These are phyloP conservation scores for Caenorhabditis sp. DNA, from an alignment of 2,888 invertebrate genomes.

Conservation along the genomic window DNA sequence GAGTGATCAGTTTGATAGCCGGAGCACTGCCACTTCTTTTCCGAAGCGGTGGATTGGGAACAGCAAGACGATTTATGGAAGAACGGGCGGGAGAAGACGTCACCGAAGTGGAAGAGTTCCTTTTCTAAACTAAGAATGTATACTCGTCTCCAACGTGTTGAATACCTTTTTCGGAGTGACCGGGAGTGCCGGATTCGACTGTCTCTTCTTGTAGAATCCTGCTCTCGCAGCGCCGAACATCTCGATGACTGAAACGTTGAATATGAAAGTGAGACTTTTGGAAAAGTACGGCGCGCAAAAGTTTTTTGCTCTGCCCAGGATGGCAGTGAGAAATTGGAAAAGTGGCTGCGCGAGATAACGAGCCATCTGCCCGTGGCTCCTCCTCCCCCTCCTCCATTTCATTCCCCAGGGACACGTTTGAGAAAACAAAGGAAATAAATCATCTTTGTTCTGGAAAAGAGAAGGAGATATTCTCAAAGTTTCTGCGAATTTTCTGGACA, in stretches of 20 bases:
- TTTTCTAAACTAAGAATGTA: constrained; percentile 18
- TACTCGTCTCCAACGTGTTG: too few relatives aligned
- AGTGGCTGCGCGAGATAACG: constrained; percentile 41
- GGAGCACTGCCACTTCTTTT: constrained; percentile 73
- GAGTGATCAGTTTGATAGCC: constrained; percentile 69
- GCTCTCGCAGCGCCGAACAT: constrained; percentile 73
- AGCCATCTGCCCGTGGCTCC: constrained; percentile 14
- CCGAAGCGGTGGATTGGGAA: constrained; percentile 64
- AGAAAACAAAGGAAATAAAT: constrained; percentile 54
- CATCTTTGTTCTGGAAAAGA: constrained; percentile 41
- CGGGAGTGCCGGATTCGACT: constrained; percentile 39
- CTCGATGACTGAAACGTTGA: constrained; percentile 57
- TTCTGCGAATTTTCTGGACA: constrained; percentile 8
- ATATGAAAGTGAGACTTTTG: constrained; percentile 11
- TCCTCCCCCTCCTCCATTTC: too few relatives aligned
- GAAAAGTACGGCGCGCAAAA: constrained; percentile 1
- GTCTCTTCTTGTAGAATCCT: constrained; percentile 68
- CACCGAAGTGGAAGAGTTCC: constrained; percentile 20
- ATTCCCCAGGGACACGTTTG: constrained; percentile 29
- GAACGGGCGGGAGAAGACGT: constrained; percentile 40
- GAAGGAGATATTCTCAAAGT: background rate
- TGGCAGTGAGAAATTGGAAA: constrained; percentile 25
- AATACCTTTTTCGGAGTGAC: constrained; percentile 43
- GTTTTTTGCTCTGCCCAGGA: constrained; percentile 24
- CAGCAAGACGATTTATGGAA: constrained; percentile 54